Conservation (phyloP, 2,888 invertebrate species). For the Drosophila sordidula region DNA sequence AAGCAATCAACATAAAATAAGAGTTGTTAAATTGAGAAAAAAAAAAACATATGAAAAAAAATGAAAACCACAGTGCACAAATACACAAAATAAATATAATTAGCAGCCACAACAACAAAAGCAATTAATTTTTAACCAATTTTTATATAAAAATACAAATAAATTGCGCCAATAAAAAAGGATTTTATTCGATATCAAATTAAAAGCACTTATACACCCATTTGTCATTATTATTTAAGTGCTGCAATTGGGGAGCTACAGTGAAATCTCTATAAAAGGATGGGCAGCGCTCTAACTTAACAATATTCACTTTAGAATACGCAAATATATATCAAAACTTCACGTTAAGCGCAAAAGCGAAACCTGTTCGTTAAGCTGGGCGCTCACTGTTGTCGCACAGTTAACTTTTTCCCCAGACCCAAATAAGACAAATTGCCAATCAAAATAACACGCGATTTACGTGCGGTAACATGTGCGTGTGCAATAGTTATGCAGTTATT, state of each 20-base stretch:
- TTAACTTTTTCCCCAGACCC: slow-evolving; percentile 4
- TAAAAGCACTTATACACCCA: not conserved
- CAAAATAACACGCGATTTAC: slow-evolving; percentile 3
- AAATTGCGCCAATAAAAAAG: too few species aligned
- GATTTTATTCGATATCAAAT: too few species aligned
- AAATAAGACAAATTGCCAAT: slow-evolving; percentile 2
- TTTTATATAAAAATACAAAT: too few species aligned
- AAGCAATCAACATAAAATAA: not conserved
- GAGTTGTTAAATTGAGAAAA: not conserved
- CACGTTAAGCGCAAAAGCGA: too few species aligned
- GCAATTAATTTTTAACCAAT: not conserved
- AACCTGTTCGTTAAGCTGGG: too few species aligned
- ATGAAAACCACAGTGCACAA: not conserved
- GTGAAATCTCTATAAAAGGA: too few species aligned
- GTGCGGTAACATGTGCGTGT: slow-evolving; percentile 2
- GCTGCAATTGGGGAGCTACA: too few species aligned
- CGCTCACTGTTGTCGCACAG: not conserved
- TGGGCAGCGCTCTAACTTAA: not conserved
- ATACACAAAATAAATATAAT: not conserved
- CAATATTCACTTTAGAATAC: too few species aligned
- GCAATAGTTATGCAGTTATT: not conserved
- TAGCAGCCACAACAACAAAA: slow-evolving; percentile 4
- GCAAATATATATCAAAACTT: too few species aligned
- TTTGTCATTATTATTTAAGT: not conserved
- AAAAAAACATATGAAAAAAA: slow-evolving; percentile 1